Percentiles rank a stretch among this genome's conserved stretches.
Evolutionary conservation across 2,888 invertebrate genomes (phyloP).

Genomic region (Alcis repandata): DNA sequence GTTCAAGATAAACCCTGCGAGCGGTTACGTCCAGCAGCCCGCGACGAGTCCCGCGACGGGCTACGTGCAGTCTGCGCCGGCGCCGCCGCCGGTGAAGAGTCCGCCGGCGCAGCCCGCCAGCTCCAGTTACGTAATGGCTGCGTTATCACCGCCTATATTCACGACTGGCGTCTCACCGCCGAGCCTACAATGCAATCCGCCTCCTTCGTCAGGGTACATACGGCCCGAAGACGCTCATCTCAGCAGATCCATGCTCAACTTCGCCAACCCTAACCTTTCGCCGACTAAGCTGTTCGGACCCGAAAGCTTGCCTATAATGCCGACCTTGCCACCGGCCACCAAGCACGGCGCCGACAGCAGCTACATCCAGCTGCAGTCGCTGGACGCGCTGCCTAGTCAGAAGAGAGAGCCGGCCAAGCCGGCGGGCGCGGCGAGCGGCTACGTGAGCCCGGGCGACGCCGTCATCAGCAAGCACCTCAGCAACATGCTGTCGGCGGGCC

Average conservation of each 20-base stretch:
- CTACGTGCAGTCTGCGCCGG: slow-evolving; percentile 68
- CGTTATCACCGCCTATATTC: slow-evolving; percentile 74
- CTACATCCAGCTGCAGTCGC: slow-evolving; percentile 79
- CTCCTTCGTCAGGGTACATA: slow-evolving; percentile 76
- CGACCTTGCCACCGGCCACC: slow-evolving; percentile 73
- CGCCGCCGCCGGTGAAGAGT: slow-evolving; percentile 55
- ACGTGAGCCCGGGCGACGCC: slow-evolving; percentile 77
- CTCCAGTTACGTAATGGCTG: slow-evolving; percentile 81
- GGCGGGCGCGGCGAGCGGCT: slow-evolving; percentile 71
- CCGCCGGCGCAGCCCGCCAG: slow-evolving; percentile 64
- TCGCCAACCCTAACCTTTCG: slow-evolving; percentile 70
- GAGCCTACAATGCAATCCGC: slow-evolving; percentile 56
- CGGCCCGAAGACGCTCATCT: slow-evolving; percentile 71
- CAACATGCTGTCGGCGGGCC: slow-evolving; percentile 71
- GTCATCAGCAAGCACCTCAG: slow-evolving; percentile 81
- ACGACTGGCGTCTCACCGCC: slow-evolving; percentile 68
- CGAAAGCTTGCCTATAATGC: slow-evolving; percentile 81
- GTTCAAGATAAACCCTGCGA: slow-evolving; percentile 71
- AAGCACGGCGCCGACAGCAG: slow-evolving; percentile 74
- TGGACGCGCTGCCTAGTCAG: slow-evolving; percentile 77
- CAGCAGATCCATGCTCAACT: slow-evolving; percentile 68
- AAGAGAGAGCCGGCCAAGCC: slow-evolving; percentile 65
- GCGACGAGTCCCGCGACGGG: slow-evolving; percentile 62
- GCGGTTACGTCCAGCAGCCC: slow-evolving; percentile 70
- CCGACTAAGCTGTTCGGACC: slow-evolving; percentile 72